phyloP scores from a whole-genome alignment of 1,140 invertebrate genomes.

The Limonius californicus region DNA sequence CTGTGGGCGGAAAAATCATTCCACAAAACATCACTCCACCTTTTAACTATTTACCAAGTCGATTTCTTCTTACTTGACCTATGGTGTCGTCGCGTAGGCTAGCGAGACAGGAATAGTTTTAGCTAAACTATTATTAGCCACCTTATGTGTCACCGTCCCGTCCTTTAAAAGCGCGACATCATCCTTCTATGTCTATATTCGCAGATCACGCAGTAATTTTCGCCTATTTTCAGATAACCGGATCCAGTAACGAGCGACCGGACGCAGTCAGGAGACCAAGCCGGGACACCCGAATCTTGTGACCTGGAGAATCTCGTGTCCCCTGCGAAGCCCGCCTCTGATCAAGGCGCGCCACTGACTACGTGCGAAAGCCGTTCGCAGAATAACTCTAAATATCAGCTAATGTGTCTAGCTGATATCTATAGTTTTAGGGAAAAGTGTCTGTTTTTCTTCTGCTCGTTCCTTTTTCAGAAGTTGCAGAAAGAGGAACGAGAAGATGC shows the following conservation, averaged over 20 bases:
- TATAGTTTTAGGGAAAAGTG: constrained; percentile 5
- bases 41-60: not conserved
- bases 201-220: not conserved
- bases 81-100: not conserved
- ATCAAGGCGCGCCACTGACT: constrained; percentile 18
- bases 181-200: not conserved
- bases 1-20: not conserved
- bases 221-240: not conserved
- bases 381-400: constrained; percentile 17
- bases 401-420: constrained; percentile 14
- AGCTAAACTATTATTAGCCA: constrained; percentile 10
- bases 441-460: not conserved
- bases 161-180: constrained; percentile 1
- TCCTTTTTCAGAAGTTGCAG: too few species aligned
- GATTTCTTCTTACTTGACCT: constrained; percentile 10
- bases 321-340: constrained; percentile 15
- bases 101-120: constrained; percentile 9
- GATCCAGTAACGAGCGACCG: not conserved
- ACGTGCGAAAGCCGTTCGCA: constrained; percentile 13
- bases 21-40: not conserved
- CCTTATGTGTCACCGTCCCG: constrained; percentile 9
- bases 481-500: not conserved
- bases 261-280: not conserved
- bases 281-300: constrained; percentile 20
- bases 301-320: constrained; percentile 20